Conservation (phyloP, 2,888 invertebrate genomes). For the Spicauda simplicius region DNA sequence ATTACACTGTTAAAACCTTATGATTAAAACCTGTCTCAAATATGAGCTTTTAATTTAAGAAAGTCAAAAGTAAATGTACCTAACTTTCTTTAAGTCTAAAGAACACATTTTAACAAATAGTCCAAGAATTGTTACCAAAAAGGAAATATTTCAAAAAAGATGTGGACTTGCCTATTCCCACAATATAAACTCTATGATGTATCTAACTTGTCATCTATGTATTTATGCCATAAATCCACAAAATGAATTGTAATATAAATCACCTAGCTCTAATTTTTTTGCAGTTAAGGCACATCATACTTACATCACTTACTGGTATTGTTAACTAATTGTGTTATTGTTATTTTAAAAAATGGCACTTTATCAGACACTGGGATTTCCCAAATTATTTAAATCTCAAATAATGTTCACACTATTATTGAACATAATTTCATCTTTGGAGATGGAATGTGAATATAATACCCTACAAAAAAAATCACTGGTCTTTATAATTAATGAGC, state of each 20-base stretch:
- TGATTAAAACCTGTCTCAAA: too few relatives aligned
- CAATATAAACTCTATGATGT: too few relatives aligned
- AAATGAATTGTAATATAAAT: not conserved
- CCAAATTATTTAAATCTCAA: conserved; percentile 45
- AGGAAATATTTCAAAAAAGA: too few relatives aligned
- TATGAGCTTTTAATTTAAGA: too few relatives aligned
- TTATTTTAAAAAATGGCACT: conserved; percentile 50
- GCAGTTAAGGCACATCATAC: conserved; percentile 19
- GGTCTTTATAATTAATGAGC: conserved; percentile 47
- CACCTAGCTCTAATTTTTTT: not conserved
- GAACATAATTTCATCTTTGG: conserved; percentile 51
- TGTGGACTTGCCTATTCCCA: too few relatives aligned
- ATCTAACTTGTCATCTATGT: not conserved
- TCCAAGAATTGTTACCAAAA: too few relatives aligned
- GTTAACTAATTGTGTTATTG: conserved; percentile 29
- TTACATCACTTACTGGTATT: not conserved
- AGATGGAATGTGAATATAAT: conserved; percentile 64
- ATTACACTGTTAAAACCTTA: too few relatives aligned
- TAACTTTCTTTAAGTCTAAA: too few relatives aligned
- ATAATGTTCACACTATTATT: conserved; percentile 42
- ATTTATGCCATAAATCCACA: not conserved
- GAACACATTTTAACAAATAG: too few relatives aligned
- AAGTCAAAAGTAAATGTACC: too few relatives aligned
- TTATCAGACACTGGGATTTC: conserved; percentile 50
- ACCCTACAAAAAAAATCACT: conserved; percentile 55